These are phyloP conservation scores for Helogale parvula DNA, from an alignment of 2,113 vertebrate genomes.

Conservation along the genomic window DNA sequence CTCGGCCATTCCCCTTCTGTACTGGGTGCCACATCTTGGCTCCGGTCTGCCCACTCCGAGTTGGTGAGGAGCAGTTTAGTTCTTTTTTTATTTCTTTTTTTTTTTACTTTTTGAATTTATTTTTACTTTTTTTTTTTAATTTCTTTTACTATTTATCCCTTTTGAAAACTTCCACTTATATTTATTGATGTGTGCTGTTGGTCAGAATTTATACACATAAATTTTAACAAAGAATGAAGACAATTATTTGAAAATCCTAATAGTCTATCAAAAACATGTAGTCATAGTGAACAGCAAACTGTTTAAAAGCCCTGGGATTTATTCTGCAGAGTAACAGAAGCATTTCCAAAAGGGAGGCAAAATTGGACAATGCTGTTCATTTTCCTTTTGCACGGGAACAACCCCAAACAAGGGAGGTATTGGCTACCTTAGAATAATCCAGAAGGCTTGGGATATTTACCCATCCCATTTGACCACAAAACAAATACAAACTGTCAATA, in stretches of 20 bases:
- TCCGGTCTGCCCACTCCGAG: not conserved
- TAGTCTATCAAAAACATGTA: not conserved
- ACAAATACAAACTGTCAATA: not conserved
- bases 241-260: constrained; percentile 7
- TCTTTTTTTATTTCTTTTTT: not conserved
- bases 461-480: not conserved
- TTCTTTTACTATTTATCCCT: not conserved
- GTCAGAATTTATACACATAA: not conserved
- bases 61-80: not conserved
- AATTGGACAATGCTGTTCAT: not conserved
- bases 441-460: not conserved
- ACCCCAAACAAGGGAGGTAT: not conserved
- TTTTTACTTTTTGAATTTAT: too few relatives aligned
- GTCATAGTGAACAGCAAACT: not conserved
- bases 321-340: not conserved
- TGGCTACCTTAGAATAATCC: not conserved
- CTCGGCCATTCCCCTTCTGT: fast-evolving
- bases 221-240: constrained; percentile 12
- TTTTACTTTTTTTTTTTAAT: not conserved
- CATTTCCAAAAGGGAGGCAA: not conserved
- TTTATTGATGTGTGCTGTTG: not conserved
- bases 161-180: not conserved
- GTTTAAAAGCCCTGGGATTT: not conserved
- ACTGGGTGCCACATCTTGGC: too few relatives aligned
- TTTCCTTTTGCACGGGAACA: not conserved